Evolutionary conservation across 2,888 invertebrate species (phyloP).

Genomic region (Pardosa pseudoannulata): DNA sequence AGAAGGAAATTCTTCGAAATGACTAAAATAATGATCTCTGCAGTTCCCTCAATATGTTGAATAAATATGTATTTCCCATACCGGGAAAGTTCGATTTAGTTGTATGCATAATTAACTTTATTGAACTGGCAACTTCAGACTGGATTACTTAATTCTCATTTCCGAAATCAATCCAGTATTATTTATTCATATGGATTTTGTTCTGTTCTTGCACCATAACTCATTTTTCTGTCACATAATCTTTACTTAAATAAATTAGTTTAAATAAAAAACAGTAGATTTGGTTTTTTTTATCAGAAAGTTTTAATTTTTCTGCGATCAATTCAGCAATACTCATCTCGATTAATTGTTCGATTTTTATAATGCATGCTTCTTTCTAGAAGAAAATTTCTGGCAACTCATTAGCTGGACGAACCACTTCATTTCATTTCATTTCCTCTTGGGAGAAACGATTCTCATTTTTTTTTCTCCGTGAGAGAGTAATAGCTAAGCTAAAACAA

Average conservation of each 20-base stretch:
- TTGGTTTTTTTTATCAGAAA: too few species aligned
- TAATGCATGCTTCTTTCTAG: conserved; percentile 25
- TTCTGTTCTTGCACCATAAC: too few species aligned
- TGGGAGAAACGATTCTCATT: conserved; percentile 23
- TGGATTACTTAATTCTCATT: too few species aligned
- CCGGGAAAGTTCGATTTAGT: conserved; percentile 13
- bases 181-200: too few species aligned
- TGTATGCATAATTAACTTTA: conserved; percentile 31
- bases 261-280: too few species aligned
- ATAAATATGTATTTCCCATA: too few species aligned
- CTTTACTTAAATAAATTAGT: too few species aligned
- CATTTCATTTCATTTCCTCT: conserved; percentile 65
- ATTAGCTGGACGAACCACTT: conserved; percentile 58
- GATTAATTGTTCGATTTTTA: conserved; percentile 65
- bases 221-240: too few species aligned
- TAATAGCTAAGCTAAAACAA: conserved; percentile 55
- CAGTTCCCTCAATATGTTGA: too few species aligned
- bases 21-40: too few species aligned
- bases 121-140: conserved; percentile 26
- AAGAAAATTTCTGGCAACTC: conserved; percentile 58
- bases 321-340: conserved; percentile 50
- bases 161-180: too few species aligned
- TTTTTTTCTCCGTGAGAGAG: conserved; percentile 34
- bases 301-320: conserved; percentile 53
- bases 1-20: too few species aligned